Percentiles rank a stretch among this genome's conserved stretches.
Conservation (phyloP, 2,113 vertebrate genomes). For the Sebastes schlegelii region DNA sequence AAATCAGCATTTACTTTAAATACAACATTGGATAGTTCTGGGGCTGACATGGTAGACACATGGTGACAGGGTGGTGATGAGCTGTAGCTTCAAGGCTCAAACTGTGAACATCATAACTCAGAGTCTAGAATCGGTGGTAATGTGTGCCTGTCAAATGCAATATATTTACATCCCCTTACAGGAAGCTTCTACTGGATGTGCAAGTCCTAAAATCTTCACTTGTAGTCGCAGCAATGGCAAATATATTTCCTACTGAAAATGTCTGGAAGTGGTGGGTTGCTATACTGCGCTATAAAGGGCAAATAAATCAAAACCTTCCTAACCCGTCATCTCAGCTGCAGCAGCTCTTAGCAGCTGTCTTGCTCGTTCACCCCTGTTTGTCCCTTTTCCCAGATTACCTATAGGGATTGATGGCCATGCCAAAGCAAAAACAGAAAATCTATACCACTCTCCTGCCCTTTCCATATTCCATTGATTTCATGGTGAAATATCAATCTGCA, state of each 20-base stretch:
- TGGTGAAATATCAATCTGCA: constrained; percentile 71
- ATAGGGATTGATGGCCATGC: constrained; percentile 72
- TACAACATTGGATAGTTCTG: neutral
- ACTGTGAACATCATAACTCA: neutral
- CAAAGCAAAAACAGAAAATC: constrained; percentile 73
- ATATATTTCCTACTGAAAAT: constrained; percentile 3
- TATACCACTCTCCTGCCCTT: constrained; percentile 66
- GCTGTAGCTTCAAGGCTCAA: neutral
- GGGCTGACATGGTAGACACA: neutral
- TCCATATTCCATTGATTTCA: constrained; percentile 69
- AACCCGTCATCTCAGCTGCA: constrained; percentile 29
- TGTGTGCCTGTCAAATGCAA: constrained; percentile 10
- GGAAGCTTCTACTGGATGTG: constrained; percentile 2
- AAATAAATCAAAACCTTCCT: constrained; percentile 50
- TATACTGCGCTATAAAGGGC: constrained; percentile 24
- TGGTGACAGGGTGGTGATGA: neutral
- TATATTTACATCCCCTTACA: neutral
- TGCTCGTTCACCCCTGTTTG: constrained; percentile 18
- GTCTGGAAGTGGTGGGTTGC: neutral
- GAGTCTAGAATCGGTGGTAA: constrained; percentile 1
- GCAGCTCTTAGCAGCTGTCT: constrained; percentile 46
- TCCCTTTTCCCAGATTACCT: constrained; percentile 65
- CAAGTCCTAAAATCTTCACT: constrained; percentile 6
- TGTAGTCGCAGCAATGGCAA: constrained; percentile 5
- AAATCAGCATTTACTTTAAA: neutral